These are phyloP conservation scores for Ondatra zibethicus DNA, from an alignment of 2,113 vertebrate species.

Conservation along the genomic window DNA sequence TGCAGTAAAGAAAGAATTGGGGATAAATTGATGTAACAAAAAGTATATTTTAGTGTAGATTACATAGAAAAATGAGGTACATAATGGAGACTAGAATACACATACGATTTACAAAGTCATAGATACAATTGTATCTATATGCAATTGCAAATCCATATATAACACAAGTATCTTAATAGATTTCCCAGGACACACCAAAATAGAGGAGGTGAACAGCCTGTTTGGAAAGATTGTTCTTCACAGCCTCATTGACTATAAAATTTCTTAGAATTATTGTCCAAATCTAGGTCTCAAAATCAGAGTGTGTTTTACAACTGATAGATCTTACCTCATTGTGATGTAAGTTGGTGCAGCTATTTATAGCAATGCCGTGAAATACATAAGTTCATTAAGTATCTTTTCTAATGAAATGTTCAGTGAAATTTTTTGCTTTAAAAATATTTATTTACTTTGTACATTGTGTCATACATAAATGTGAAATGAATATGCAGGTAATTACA, in stretches of 20 bases:
- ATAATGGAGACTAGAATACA: neutral
- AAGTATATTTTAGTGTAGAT: neutral
- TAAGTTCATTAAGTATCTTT: constrained; percentile 1
- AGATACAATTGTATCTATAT: neutral
- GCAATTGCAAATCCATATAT: neutral
- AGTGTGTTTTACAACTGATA: constrained; percentile 2
- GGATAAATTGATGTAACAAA: neutral
- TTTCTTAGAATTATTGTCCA: constrained; percentile 32
- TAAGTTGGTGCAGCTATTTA: neutral
- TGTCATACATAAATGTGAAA: neutral
- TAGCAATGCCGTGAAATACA: neutral
- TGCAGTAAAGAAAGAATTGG: neutral
- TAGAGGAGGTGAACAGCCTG: neutral
- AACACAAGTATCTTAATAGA: neutral
- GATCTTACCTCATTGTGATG: neutral
- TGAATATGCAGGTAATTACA: neutral
- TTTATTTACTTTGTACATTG: neutral
- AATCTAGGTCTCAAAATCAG: constrained; percentile 24
- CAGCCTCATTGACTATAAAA: neutral
- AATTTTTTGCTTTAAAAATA: neutral
- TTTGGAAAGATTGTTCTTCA: neutral
- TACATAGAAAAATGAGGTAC: neutral
- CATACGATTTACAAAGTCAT: neutral
- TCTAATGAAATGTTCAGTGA: neutral
- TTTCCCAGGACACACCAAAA: neutral